A percentile compares a stretch with the other conserved stretches of the same genome.
Evolutionary conservation across 2,113 vertebrate species (phyloP).

Genomic region (Euleptes europaea): DNA sequence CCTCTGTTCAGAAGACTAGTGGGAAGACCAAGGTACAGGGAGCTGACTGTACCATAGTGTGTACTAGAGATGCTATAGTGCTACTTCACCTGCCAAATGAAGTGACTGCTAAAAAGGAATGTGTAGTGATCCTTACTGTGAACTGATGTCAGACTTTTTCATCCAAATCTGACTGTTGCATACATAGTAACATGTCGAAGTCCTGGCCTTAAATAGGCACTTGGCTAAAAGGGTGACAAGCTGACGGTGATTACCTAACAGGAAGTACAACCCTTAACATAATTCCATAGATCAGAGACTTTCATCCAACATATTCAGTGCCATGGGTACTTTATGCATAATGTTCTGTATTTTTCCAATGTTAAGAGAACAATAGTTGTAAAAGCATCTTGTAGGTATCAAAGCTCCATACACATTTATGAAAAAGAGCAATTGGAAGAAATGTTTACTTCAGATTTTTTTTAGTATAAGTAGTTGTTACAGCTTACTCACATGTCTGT

Average conservation of each 20-base stretch:
- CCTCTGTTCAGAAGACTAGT: neutral
- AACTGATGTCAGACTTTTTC: neutral
- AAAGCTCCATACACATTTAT: neutral
- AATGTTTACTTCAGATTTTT: neutral
- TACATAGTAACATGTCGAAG: neutral
- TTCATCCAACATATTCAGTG: neutral
- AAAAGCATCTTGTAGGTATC: neutral
- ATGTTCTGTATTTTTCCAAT: neutral
- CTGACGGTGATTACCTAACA: neutral
- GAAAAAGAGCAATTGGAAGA: neutral
- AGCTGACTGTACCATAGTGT: neutral
- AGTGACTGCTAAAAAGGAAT: neutral
- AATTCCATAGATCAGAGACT: neutral
- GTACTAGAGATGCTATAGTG: neutral
- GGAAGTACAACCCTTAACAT: neutral
- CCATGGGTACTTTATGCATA: neutral
- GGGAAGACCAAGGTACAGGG: no score
- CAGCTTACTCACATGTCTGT: slow-evolving; percentile 2
- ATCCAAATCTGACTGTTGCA: neutral
- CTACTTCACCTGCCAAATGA: neutral
- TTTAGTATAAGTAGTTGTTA: neutral
- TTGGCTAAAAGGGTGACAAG: neutral
- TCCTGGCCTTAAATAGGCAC: neutral
- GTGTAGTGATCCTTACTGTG: neutral
- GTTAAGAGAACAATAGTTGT: neutral